A percentile compares a stretch with the other conserved stretches of the same genome.
phyloP scores from a whole-genome alignment of 2,113 vertebrate genomes.

The Pelecanoides urinatrix region DNA sequence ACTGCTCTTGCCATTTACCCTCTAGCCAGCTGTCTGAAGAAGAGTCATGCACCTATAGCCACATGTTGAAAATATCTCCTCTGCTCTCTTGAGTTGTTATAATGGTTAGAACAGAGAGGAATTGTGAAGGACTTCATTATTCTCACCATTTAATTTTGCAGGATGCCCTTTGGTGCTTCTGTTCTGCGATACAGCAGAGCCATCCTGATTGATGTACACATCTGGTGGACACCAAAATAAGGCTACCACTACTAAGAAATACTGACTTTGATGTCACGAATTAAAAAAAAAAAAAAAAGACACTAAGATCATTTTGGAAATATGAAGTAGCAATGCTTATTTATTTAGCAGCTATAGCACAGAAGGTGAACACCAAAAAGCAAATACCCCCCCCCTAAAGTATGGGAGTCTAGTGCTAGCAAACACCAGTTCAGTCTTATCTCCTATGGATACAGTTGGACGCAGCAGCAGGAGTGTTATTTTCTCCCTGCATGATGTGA shows the following conservation, averaged over 20 bases:
- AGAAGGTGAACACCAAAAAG: constrained; percentile 22
- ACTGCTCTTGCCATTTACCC: constrained; percentile 42
- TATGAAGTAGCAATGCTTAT: neutral
- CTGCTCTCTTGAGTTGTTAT: neutral
- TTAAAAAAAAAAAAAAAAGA: neutral
- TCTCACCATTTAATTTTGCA: constrained; percentile 53
- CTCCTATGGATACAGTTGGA: constrained; percentile 47
- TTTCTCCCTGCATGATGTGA: constrained; percentile 38
- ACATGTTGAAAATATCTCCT: constrained; percentile 29
- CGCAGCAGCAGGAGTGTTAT: constrained; percentile 51
- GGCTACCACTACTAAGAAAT: neutral
- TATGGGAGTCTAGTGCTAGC: constrained; percentile 16
- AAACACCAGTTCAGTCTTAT: constrained; percentile 33
- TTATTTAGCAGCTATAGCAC: constrained; percentile 23
- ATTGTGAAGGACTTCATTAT: constrained; percentile 33
- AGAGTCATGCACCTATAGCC: constrained; percentile 48
- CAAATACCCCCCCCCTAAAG: neutral
- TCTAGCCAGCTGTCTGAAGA: constrained; percentile 48
- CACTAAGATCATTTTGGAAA: neutral
- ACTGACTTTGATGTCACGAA: neutral
- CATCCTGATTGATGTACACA: constrained; percentile 3
- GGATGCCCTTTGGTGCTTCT: constrained; percentile 36
- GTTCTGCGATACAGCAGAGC: neutral
- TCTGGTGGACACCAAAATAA: constrained; percentile 3
- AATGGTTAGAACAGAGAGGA: constrained; percentile 24